Percentiles rank a stretch among this genome's conserved stretches.
Conservation (phyloP, 2,797 vertebrate genomes). For the Etheostoma perlongum region DNA sequence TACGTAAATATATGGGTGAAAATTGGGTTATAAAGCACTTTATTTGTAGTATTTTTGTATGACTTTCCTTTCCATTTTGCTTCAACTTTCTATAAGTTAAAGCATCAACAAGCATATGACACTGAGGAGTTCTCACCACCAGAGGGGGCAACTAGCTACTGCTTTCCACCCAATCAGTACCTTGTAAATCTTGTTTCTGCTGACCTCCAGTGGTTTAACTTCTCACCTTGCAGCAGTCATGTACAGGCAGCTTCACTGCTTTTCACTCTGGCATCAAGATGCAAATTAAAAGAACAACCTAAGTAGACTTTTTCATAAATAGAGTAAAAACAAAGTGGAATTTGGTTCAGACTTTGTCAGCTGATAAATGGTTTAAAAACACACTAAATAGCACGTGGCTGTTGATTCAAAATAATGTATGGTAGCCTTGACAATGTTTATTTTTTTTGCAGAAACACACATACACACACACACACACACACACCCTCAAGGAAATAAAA, state of each 20-base stretch:
- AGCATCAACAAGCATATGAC: background rate
- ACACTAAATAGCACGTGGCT: no score
- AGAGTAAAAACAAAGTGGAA: background rate
- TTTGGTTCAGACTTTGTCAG: background rate
- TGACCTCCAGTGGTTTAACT: conserved; percentile 1
- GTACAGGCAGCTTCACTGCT: background rate
- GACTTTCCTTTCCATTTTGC: background rate
- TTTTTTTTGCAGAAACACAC: no score
- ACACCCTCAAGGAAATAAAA: background rate
- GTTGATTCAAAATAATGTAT: no score
- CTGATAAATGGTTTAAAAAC: background rate
- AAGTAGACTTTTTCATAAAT: background rate
- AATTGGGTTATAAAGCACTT: background rate
- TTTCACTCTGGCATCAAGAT: background rate
- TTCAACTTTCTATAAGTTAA: background rate
- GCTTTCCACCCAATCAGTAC: fast-evolving
- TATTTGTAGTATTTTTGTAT: background rate
- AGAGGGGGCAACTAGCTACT: background rate
- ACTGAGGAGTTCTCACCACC: background rate
- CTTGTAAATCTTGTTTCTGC: background rate
- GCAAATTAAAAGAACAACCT: background rate
- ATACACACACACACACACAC: background rate
- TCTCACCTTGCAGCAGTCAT: background rate
- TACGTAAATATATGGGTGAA: background rate
- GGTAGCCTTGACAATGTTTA: no score